Percentiles rank a stretch among this genome's conserved stretches.
Conservation (phyloP, 2,113 vertebrate species). For the Rhynchopsitta pachyrhyncha region DNA sequence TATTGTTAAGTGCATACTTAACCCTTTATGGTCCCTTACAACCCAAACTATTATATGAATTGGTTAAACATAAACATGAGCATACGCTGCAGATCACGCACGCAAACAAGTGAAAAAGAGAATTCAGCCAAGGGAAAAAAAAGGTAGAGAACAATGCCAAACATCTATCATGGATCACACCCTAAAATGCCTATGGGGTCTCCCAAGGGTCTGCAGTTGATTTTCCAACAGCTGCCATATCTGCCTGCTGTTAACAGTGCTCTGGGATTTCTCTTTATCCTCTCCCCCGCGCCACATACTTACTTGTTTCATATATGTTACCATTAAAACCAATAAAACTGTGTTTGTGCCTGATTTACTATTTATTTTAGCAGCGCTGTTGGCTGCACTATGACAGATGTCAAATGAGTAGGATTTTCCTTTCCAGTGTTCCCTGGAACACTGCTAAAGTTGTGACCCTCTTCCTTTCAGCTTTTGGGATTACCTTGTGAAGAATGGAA, state of each 20-base stretch:
- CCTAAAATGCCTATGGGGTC: background rate
- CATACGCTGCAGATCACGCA: background rate
- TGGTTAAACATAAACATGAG: background rate
- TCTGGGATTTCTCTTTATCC: background rate
- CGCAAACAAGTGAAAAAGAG: background rate
- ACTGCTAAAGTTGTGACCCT: background rate
- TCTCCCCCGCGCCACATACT: rapidly evolving
- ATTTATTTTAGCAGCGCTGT: background rate
- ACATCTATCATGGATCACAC: background rate
- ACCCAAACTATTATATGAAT: background rate
- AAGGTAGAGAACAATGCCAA: background rate
- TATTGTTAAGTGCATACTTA: background rate
- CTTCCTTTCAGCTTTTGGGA: background rate
- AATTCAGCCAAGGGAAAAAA: background rate
- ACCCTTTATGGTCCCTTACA: background rate
- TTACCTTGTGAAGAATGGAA: background rate
- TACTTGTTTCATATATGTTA: background rate
- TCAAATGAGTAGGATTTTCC: background rate
- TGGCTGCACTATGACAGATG: rapidly evolving
- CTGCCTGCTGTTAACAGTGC: background rate
- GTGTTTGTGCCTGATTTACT: background rate
- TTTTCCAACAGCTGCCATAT: background rate
- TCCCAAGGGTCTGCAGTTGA: background rate
- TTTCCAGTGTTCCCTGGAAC: background rate
- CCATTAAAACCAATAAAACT: background rate